Evolutionary conservation across 2,797 vertebrate species (phyloP), one percentile per base, ranked within the genome.

Genomic region (Brotogeris chrysoptera): DNA sequence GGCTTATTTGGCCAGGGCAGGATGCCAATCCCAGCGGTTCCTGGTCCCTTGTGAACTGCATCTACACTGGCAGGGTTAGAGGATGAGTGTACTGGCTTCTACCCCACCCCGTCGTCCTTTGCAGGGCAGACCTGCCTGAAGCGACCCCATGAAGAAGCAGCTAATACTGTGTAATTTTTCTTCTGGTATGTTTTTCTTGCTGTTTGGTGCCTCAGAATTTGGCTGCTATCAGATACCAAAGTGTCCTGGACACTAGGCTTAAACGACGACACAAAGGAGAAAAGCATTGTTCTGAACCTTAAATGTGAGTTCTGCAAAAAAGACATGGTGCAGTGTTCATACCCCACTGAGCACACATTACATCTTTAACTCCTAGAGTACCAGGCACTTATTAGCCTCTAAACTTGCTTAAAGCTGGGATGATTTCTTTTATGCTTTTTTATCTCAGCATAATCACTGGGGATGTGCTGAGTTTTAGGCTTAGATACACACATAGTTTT

Each of bases 71-170:
- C 44, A 25, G 64, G 27, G 7, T 52, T 25, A 19, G 38, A 80
- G 49, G 5, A 6, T 2, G 6, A 43, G 25, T 1, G 0, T 20
- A 14, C 30, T 59, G 69, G 11, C n/a, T 21, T 70, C 25, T 68
- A n/a, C 44, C 25, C 7, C 7, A 43, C 3, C 7, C 17, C 8
- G 1, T 6, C 28, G 6, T 32, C 43, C 28, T 39, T 52, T 9
- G 21, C 13, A 17, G 10, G 10, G 28, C 15, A 59, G 41, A 34
- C n/a, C 44, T 65, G 18, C 21, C 34, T 36, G 36, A 21, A 6
- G 0, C 25, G 24, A 2, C 11, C 27, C 5, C 2, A 2, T 10
- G 39, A 52, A 39, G 20, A 61, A 38, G 25, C 28, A 63, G 17
- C 32, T 71, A 20, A 34, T 30, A 44, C 10, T 43, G 59, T 2